Percentiles rank a stretch among this genome's conserved stretches.
Conservation (phyloP, 2,113 vertebrate species). For the Hippolais icterina region DNA sequence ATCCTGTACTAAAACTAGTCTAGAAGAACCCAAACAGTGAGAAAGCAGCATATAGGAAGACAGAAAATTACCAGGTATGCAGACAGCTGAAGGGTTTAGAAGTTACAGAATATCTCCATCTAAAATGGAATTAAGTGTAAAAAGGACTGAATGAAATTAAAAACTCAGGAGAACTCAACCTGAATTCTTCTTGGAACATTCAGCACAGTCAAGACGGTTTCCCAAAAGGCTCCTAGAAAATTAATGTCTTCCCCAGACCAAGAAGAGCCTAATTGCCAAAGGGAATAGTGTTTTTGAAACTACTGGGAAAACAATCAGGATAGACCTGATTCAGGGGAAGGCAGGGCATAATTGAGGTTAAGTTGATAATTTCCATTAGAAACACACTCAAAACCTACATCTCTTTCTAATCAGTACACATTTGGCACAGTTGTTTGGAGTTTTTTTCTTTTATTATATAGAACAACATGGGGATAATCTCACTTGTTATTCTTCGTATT, state of each 20-base stretch:
- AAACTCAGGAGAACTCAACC: background rate
- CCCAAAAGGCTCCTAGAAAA: background rate
- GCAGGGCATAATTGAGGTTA: background rate
- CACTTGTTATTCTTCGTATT: background rate
- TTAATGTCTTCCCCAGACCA: background rate
- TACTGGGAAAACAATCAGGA: background rate
- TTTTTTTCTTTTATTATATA: background rate
- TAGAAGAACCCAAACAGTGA: background rate
- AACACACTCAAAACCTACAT: background rate
- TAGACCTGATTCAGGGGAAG: background rate
- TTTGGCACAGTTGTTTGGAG: background rate
- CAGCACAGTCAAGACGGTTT: background rate
- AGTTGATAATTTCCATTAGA: background rate
- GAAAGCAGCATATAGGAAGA: background rate
- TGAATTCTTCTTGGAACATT: background rate
- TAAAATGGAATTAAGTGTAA: background rate
- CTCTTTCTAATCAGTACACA: background rate
- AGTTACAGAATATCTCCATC: background rate
- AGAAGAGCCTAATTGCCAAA: background rate
- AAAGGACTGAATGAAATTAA: background rate
- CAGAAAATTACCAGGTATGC: background rate
- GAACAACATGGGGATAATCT: background rate
- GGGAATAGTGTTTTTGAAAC: background rate
- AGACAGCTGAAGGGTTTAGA: background rate
- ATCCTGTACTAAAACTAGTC: background rate